A percentile compares a stretch with the other conserved stretches of the same genome.
phyloP scores from a whole-genome alignment of 2,113 vertebrate species.

The Merops nubicus region DNA sequence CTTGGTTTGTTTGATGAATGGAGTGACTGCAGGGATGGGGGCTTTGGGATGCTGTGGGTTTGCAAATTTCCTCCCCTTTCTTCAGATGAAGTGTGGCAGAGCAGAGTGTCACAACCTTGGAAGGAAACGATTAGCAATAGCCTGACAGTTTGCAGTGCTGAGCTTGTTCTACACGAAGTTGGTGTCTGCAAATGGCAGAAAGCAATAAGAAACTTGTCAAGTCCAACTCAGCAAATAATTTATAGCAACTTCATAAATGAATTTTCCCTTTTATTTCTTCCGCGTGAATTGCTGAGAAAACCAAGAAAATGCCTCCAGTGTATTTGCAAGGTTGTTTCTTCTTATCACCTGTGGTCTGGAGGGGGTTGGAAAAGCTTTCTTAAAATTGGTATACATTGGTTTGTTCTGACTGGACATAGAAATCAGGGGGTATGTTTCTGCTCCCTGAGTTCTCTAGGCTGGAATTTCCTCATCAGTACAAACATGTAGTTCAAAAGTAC shows the following conservation, averaged over 20 bases:
- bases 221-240: not conserved
- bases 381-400: not conserved
- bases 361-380: not conserved
- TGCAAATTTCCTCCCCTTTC: not conserved
- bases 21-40: not conserved
- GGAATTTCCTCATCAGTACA: not conserved
- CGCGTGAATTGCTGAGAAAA: not conserved
- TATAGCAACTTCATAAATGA: not conserved
- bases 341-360: not conserved
- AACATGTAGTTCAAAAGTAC: not conserved
- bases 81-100: not conserved
- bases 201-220: slow-evolving; percentile 49
- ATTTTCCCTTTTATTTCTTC: not conserved
- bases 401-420: not conserved
- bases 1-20: not conserved
- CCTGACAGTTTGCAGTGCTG: not conserved
- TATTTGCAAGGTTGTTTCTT: not conserved
- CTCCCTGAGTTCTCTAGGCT: not conserved
- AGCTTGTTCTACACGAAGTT: not conserved
- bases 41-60: not conserved
- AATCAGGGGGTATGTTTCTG: not conserved
- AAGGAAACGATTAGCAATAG: not conserved
- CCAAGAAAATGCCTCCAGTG: not conserved
- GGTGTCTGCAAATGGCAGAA: slow-evolving; percentile 3
- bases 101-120: not conserved